Evolutionary conservation across 2,888 invertebrate genomes (phyloP).

Genomic region (Drosophila prostipennis): DNA sequence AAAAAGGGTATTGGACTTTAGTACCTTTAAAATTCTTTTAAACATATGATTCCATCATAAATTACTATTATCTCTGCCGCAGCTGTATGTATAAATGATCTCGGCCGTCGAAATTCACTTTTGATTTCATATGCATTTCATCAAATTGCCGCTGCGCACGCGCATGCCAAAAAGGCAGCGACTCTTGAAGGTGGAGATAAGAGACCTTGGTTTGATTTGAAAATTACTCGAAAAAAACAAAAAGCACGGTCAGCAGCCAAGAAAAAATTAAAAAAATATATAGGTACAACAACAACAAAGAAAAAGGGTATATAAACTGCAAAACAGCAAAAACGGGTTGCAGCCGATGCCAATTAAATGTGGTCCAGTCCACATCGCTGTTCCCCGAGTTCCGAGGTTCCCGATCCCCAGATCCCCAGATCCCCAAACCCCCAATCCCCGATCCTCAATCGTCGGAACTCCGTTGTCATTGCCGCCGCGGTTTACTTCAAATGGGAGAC

Average conservation of each 20-base stretch:
- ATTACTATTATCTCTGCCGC: neutral
- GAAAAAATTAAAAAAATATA: conserved; percentile 36
- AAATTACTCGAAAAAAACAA: conserved; percentile 62
- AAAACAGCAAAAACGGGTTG: conserved; percentile 39
- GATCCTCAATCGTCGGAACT: conserved; percentile 13
- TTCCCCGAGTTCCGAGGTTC: neutral
- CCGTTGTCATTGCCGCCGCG: conserved; percentile 70
- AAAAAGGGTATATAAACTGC: conserved; percentile 20
- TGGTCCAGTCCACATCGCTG: conserved; percentile 48
- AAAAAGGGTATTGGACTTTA: too few species aligned
- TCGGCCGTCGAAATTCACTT: conserved; percentile 71
- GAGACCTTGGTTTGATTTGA: conserved; percentile 75
- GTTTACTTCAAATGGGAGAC: conserved; percentile 72
- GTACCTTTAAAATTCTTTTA: too few species aligned
- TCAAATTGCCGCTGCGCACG: conserved; percentile 80
- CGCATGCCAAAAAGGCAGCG: conserved; percentile 58
- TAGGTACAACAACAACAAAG: conserved; percentile 20
- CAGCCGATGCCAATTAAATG: conserved; percentile 59
- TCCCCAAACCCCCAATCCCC: conserved; percentile 5
- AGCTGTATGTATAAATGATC: conserved; percentile 1
- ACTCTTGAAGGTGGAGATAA: conserved; percentile 30
- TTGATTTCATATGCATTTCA: conserved; percentile 80
- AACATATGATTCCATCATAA: neutral
- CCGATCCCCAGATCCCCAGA: neutral
- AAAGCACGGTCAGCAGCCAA: conserved; percentile 20